phyloP scores from a whole-genome alignment of 2,113 vertebrate species.

The Antennarius striatus region DNA sequence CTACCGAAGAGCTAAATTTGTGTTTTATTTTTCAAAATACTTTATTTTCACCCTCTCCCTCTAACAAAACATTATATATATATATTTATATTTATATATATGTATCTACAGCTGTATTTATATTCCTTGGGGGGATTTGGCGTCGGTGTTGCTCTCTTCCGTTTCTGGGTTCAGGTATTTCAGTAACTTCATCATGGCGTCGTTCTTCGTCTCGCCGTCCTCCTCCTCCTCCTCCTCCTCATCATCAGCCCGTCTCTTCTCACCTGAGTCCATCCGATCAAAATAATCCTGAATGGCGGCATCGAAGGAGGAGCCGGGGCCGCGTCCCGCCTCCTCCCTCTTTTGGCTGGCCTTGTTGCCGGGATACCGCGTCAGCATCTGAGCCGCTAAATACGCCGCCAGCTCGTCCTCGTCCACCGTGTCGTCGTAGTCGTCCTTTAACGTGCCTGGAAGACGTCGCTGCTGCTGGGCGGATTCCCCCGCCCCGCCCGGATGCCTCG shows the following conservation, averaged over 20 bases:
- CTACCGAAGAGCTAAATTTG: slow-evolving; percentile 63
- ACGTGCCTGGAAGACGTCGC: slow-evolving; percentile 72
- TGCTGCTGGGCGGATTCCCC: slow-evolving; percentile 75
- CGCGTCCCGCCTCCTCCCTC: slow-evolving; percentile 68
- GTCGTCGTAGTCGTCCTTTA: slow-evolving; percentile 80
- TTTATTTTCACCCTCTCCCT: slow-evolving; percentile 50
- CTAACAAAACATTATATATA: slow-evolving; percentile 49
- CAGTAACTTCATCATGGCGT: slow-evolving; percentile 85
- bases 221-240: slow-evolving; percentile 67
- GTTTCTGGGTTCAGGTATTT: slow-evolving; percentile 89
- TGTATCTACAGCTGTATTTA: slow-evolving; percentile 45
- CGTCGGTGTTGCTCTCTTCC: slow-evolving; percentile 77
- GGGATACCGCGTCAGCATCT: slow-evolving; percentile 84
- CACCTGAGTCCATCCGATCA: slow-evolving; percentile 74
- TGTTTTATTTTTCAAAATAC: slow-evolving; percentile 73
- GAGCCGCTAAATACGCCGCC: slow-evolving; percentile 84
- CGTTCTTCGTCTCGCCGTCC: slow-evolving; percentile 79
- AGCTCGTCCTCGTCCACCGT: slow-evolving; percentile 84
- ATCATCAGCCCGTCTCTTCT: slow-evolving; percentile 77
- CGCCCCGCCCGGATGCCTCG: slow-evolving; percentile 41
- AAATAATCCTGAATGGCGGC: slow-evolving; percentile 84
- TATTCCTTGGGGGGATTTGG: slow-evolving; percentile 82
- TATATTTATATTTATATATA: slow-evolving; percentile 27
- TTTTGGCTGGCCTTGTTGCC: slow-evolving; percentile 74
- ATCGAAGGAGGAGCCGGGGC: slow-evolving; percentile 74